Base-by-base conservation (phyloP, 23 tunicate genomes). In the Clavelina lepadiformis region DNA sequence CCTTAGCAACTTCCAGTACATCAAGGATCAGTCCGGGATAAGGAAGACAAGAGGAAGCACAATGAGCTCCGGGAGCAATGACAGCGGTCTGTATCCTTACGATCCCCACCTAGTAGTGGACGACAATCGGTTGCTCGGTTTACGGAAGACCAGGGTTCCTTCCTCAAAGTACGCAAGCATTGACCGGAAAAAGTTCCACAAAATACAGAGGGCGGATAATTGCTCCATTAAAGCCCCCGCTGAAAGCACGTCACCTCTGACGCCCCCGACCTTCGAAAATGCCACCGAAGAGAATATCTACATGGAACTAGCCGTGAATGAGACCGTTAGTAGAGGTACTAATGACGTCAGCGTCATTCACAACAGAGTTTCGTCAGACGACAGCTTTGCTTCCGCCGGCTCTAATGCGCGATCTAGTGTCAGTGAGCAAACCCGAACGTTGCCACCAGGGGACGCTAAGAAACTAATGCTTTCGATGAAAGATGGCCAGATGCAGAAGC, bases 271-370 rank as follows among this genome's bases (percentile, higher is more conserved):
- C 60, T 18, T 27, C 15, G 6, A 23, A 23, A 29, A 7, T 53
- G 59, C 56, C 29, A 51, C 28, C 1, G 80, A 47, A 31, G 82
- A 76, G 47, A 76, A 66, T 45, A 19, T 66, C 6, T 76, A 76
- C 60, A 45, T 66, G 1, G 82, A 76, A 41, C 60, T 76, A 25
- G n/a, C 73, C 2, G 62, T 47, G 13, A 5, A 3, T 66, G 35
- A 66, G 11, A 13, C 13, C 3, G 6, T 11, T 37, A 46, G 3
- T 3, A 26, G 33, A 8, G 30, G 20, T 6, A 51, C 46, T 28
- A 36, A 3, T 3, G 35, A 46, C 27, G 23, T 3, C 50, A 63
- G 23, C 4, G 24, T n/a, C n/a, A n/a, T n/a, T n/a, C n/a, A n/a
- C n/a, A n/a, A n/a, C n/a, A 41, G 49, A 8, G 15, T 41, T 41